Conservation (phyloP, 2,113 vertebrate species). For the Rhodinocichla rosea region DNA sequence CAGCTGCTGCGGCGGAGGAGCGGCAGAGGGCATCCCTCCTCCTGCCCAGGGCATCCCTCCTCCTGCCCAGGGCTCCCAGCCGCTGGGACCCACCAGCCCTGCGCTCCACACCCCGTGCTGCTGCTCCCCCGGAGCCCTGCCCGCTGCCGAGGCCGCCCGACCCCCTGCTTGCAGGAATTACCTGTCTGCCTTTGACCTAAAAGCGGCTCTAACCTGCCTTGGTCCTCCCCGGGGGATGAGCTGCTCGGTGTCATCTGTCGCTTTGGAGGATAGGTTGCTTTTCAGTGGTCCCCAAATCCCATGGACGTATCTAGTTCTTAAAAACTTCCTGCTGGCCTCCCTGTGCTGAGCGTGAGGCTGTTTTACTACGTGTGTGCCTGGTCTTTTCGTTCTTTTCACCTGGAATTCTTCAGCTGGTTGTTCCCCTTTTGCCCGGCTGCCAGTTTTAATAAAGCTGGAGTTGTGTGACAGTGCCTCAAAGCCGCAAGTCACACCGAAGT, state of each 20-base stretch:
- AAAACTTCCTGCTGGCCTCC: background rate
- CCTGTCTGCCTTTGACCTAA: background rate
- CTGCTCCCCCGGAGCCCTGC: background rate
- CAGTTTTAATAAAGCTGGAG: background rate
- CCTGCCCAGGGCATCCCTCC: constrained; percentile 53
- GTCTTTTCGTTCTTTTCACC: background rate
- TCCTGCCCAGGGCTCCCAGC: background rate
- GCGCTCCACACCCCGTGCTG: fast-evolving
- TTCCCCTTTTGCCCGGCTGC: background rate
- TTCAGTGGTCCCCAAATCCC: background rate
- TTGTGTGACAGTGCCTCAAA: background rate
- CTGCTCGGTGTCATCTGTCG: background rate
- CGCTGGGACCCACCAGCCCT: background rate
- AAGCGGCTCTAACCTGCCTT: background rate
- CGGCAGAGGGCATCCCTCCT: constrained; percentile 63
- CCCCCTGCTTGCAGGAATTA: background rate
- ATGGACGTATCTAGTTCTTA: fast-evolving
- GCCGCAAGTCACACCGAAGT: background rate
- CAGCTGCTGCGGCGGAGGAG: background rate
- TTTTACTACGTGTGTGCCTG: background rate
- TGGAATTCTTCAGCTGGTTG: background rate
- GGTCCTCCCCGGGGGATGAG: background rate
- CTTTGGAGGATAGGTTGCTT: background rate
- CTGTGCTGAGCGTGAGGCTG: background rate
- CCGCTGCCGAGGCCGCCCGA: background rate